These are phyloP conservation scores for Plutomurus gul DNA, from an alignment of 1,140 invertebrate species.

Conservation along the genomic window DNA sequence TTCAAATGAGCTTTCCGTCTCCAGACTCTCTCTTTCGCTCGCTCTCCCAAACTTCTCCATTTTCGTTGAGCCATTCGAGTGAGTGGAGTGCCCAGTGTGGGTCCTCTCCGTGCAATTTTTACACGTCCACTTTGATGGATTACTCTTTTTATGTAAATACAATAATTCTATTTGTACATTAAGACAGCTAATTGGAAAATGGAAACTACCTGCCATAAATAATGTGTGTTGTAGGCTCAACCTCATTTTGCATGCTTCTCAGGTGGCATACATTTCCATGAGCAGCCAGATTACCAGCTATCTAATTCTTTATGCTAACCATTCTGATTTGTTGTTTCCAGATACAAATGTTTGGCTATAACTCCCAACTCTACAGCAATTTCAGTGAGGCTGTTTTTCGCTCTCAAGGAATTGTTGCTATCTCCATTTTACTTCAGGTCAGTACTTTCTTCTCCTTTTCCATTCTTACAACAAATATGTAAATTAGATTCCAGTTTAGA, in stretches of 20 bases:
- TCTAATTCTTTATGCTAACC: background rate
- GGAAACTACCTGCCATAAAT: background rate
- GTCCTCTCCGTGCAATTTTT: background rate
- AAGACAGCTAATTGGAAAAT: background rate
- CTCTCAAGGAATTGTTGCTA: constrained; percentile 87
- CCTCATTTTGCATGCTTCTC: too few relatives aligned
- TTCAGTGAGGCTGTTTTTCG: constrained; percentile 92
- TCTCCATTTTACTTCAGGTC: constrained; percentile 93
- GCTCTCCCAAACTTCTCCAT: constrained; percentile 1
- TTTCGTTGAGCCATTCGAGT: constrained; percentile 3
- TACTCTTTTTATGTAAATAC: background rate
- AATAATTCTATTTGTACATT: background rate
- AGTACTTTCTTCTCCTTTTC: background rate
- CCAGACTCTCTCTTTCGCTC: constrained; percentile 54
- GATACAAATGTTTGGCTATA: constrained; percentile 95
- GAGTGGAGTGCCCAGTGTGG: background rate
- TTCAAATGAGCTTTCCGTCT: constrained; percentile 43
- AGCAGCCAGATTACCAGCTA: too few relatives aligned
- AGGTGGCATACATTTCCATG: too few relatives aligned
- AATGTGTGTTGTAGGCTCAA: too few relatives aligned
- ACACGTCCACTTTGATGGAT: background rate
- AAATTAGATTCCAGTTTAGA: too few relatives aligned
- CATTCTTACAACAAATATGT: too few relatives aligned
- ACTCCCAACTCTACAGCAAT: constrained; percentile 94
- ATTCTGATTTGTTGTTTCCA: constrained; percentile 63